Conservation (phyloP, 2,113 vertebrate genomes). For the Perognathus longimembris region DNA sequence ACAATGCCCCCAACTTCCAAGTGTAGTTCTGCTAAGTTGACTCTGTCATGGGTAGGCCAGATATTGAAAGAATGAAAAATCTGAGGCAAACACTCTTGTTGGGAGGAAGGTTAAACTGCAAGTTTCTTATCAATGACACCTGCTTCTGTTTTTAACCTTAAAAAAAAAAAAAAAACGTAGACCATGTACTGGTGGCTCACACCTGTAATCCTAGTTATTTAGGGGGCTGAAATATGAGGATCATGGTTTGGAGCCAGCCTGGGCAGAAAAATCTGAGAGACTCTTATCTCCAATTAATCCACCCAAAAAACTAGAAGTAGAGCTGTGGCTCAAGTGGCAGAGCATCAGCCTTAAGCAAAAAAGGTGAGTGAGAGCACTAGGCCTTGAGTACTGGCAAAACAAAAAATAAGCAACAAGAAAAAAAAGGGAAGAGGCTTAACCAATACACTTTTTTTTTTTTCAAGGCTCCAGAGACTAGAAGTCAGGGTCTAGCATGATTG, state of each 20-base stretch:
- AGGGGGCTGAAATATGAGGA: too few relatives aligned
- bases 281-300: too few relatives aligned
- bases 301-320: too few relatives aligned
- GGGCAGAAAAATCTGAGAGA: too few relatives aligned
- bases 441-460: background rate
- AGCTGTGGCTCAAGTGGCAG: background rate
- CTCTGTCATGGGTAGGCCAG: background rate
- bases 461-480: background rate
- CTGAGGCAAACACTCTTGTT: background rate
- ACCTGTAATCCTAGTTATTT: too few relatives aligned
- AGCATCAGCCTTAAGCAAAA: too few relatives aligned
- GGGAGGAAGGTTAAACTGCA: constrained; percentile 1
- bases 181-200: too few relatives aligned
- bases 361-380: too few relatives aligned
- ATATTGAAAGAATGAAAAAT: background rate
- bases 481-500: background rate
- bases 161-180: too few relatives aligned
- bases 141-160: background rate
- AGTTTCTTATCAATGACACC: background rate
- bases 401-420: background rate
- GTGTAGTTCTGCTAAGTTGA: background rate
- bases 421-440: background rate
- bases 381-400: background rate
- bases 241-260: too few relatives aligned
- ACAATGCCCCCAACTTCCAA: background rate